phyloP scores from a whole-genome alignment of 2,888 invertebrate genomes.

The Scelioninae gen. 1 region DNA sequence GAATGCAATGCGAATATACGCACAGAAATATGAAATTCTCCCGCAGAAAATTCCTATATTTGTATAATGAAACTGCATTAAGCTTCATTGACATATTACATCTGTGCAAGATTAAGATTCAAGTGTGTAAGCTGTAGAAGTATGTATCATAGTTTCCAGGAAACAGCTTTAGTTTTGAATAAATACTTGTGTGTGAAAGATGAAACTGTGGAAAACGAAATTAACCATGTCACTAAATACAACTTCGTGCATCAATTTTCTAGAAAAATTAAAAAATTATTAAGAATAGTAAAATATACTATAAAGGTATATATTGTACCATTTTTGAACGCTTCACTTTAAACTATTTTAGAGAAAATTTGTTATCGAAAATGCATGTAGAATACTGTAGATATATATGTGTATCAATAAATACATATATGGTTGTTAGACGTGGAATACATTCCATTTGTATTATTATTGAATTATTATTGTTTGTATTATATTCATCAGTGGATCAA shows the following conservation, averaged over 20 bases:
- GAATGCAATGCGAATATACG: no score
- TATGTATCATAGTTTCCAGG: neutral
- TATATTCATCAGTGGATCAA: no score
- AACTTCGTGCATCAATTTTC: neutral
- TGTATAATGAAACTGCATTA: constrained; percentile 8
- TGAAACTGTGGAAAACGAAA: neutral
- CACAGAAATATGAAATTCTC: neutral
- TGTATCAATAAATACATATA: no score
- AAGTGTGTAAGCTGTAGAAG: constrained; percentile 23
- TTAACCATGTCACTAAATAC: constrained; percentile 14
- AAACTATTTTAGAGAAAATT: no score
- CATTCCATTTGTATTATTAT: no score
- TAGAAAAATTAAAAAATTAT: neutral
- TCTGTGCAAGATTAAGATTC: constrained; percentile 11
- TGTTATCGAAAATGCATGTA: no score
- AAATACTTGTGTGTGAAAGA: constrained; percentile 9
- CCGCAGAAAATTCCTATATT: neutral
- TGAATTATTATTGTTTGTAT: no score
- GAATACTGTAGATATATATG: no score
- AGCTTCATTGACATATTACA: constrained; percentile 16
- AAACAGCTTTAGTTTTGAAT: neutral
- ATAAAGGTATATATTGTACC: no score
- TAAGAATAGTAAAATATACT: neutral
- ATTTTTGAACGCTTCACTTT: no score
- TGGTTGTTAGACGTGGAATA: no score